Evolutionary conservation across 2,888 invertebrate genomes (phyloP), one percentile per base, ranked within the genome.

Genomic region (Drosophila tripunctata): DNA sequence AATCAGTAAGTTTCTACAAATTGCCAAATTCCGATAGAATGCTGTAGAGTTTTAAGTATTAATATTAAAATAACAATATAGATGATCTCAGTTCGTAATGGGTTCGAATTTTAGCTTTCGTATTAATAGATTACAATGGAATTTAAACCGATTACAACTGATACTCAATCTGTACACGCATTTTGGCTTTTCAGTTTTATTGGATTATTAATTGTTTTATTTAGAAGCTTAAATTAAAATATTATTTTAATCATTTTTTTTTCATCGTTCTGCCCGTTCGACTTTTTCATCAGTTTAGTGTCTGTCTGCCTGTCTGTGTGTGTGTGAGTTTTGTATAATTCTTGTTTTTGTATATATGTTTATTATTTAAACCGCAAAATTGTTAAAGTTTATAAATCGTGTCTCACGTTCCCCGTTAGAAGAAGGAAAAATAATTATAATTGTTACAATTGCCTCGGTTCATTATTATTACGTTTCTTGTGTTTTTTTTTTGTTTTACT

Each of bases 191-290:
- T 56, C 31, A 41, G 57, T 65, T 82, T 83, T 82, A 82, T 88
- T 85, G 70, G 80, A 80, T 80, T 82, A 78, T 75, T 88, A 86
- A 87, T 87, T 86, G 78, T 86, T 87, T 83, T 86, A 88, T 88
- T 88, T 81, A 80, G 88, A 86, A 86, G 88, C 88, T 88, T 87
- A 86, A 86, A 88, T 75, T 88, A 86, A 87, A 83, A 86, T 87
- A 85, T 87, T 87, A 88, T 75, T 75, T 84, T 85, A 81, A 83
- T 85, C 71, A 72, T 84, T 79, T 41, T 57, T 41, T 57, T 71
- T 66, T 78, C 75, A 71, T 71, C 73, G 58, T 61, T 82, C 66
- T 78, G 64, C 48, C 60, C 76, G 65, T 78, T 65, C 71, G 71
- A 60, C 64, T 71, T 77, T 60, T 67, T 63, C 68, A 67, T 78